These are phyloP conservation scores for Sarcophaga rosellei DNA, from an alignment of 2,888 invertebrate genomes.

Conservation along the genomic window DNA sequence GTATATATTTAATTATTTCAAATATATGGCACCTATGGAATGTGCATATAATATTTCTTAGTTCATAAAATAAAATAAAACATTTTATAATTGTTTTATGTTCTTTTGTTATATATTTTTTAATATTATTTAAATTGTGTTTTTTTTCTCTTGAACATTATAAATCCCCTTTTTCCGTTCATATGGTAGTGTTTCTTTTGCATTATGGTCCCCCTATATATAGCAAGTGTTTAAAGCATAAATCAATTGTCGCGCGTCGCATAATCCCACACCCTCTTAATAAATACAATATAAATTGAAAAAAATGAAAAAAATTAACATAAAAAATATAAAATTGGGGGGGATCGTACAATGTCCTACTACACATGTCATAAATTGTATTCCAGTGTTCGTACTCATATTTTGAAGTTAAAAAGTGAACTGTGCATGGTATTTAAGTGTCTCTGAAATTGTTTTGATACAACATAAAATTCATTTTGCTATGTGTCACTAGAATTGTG, in stretches of 20 bases:
- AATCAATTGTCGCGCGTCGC: slow-evolving; percentile 63
- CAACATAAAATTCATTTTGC: slow-evolving; percentile 63
- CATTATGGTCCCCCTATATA: slow-evolving; percentile 13
- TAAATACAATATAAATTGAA: slow-evolving; percentile 10
- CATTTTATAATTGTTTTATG: slow-evolving; percentile 28
- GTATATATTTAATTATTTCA: slow-evolving; percentile 29
- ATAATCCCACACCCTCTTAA: slow-evolving; percentile 44
- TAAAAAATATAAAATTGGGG: slow-evolving; percentile 25
- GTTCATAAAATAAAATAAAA: slow-evolving; percentile 31
- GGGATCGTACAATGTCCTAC: slow-evolving; percentile 15
- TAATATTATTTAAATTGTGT: neutral
- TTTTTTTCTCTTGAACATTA: slow-evolving; percentile 26
- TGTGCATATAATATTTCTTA: too few species aligned
- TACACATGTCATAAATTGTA: slow-evolving; percentile 62
- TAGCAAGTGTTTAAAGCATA: slow-evolving; percentile 61
- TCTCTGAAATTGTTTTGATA: slow-evolving; percentile 40
- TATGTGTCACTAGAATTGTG: slow-evolving; percentile 55
- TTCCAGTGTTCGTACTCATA: slow-evolving; percentile 50
- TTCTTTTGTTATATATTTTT: slow-evolving; percentile 34
- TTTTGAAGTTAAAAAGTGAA: slow-evolving; percentile 17
- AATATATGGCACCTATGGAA: slow-evolving; percentile 17
- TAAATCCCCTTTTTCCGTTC: slow-evolving; percentile 62
- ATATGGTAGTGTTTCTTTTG: neutral
- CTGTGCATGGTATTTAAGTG: neutral
- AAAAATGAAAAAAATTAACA: slow-evolving; percentile 38